Conservation (phyloP, 2,888 invertebrate genomes). For the Plebejus melissa region DNA sequence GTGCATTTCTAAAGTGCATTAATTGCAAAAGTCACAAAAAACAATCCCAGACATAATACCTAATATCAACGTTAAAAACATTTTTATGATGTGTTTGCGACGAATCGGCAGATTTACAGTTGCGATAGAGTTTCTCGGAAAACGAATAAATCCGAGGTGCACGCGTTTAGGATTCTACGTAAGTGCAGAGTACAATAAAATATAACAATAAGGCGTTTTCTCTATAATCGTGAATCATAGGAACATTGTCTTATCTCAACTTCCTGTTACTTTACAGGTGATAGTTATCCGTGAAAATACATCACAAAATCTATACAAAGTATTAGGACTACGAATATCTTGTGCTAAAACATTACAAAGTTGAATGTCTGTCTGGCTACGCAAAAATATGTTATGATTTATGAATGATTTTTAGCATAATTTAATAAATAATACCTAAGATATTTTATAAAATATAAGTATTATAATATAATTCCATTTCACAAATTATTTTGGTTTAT, state of each 20-base stretch:
- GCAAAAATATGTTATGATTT: no score
- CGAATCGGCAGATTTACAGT: conserved; percentile 17
- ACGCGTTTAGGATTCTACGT: conserved; percentile 13
- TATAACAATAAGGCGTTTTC: background rate
- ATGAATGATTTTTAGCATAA: no score
- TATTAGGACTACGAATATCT: no score
- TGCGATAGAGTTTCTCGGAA: conserved; percentile 28
- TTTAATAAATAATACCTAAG: no score
- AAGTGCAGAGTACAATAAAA: conserved; percentile 14
- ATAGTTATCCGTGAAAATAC: background rate
- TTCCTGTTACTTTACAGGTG: background rate
- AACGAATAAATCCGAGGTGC: conserved; percentile 13
- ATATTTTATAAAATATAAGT: no score
- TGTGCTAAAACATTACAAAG: no score
- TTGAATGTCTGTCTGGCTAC: no score
- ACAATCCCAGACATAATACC: background rate
- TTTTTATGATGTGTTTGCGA: conserved; percentile 15
- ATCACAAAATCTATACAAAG: background rate
- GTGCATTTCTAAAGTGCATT: background rate
- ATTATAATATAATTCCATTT: no score
- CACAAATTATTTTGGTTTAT: background rate
- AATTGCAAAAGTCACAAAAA: background rate
- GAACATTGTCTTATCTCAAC: background rate
- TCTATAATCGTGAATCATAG: conserved; percentile 15
- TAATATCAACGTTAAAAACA: background rate